These are phyloP conservation scores for Tigriopus japonicus DNA, from an alignment of 1,140 invertebrate species.

Conservation along the genomic window DNA sequence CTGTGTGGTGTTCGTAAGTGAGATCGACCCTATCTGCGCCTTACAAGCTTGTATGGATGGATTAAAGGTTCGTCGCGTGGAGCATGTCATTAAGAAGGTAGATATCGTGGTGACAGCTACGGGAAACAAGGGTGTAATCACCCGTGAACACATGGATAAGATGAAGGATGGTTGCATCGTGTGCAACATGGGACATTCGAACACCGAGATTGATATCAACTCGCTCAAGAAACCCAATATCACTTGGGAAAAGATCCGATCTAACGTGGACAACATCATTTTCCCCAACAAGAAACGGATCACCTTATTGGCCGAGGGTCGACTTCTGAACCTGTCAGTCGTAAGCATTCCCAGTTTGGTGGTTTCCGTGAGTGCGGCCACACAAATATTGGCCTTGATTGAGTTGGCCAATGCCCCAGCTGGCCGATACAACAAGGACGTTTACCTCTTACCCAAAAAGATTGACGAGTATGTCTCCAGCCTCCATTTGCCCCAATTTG, in stretches of 20 bases:
- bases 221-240: slow-evolving; percentile 77
- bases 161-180: slow-evolving; percentile 93
- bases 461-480: background rate
- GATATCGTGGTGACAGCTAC: slow-evolving; percentile 91
- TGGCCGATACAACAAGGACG: background rate
- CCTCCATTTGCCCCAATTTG: background rate
- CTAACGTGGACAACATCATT: slow-evolving; percentile 90
- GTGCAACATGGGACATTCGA: slow-evolving; percentile 96
- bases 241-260: slow-evolving; percentile 90
- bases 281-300: slow-evolving; percentile 80
- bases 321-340: slow-evolving; percentile 86
- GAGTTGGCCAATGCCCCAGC: background rate
- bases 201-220: slow-evolving; percentile 93
- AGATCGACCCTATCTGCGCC: slow-evolving; percentile 32
- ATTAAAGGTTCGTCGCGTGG: background rate
- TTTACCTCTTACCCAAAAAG: slow-evolving; percentile 7
- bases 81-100: slow-evolving; percentile 68
- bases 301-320: slow-evolving; percentile 77
- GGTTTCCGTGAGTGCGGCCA: slow-evolving; percentile 81
- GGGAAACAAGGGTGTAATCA: slow-evolving; percentile 90
- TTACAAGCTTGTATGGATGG: slow-evolving; percentile 26
- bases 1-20: slow-evolving; percentile 28
- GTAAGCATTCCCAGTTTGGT: slow-evolving; percentile 94
- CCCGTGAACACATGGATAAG: slow-evolving; percentile 82
- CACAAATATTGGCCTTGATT: slow-evolving; percentile 38